Conservation (phyloP, 2,888 invertebrate species). For the Chymomyza caudatula region DNA sequence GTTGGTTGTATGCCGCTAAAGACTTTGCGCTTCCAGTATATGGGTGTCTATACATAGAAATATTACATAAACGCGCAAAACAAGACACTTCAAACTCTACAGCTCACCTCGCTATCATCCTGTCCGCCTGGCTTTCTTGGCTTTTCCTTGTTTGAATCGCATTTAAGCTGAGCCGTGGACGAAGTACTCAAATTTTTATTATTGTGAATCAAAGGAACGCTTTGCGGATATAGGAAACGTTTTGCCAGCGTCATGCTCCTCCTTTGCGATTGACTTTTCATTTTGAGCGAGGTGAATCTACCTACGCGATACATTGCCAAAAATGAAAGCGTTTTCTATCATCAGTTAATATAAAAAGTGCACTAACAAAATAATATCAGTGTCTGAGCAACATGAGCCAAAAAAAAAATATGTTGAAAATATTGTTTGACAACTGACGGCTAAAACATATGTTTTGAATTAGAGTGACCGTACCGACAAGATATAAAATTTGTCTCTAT, state of each 20-base stretch:
- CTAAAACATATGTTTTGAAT: background rate
- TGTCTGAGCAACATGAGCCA: too few relatives aligned
- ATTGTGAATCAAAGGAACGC: background rate
- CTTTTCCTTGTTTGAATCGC: background rate
- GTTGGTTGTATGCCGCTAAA: conserved; percentile 98
- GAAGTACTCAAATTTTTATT: conserved; percentile 5
- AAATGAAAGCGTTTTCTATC: conserved; percentile 12
- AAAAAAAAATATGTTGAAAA: background rate
- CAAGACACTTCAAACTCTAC: conserved; percentile 1
- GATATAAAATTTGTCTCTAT: background rate
- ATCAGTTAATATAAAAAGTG: background rate
- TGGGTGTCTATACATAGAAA: conserved; percentile 16
- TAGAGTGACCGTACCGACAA: background rate
- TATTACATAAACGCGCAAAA: conserved; percentile 33
- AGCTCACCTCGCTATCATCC: conserved; percentile 19
- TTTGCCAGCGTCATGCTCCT: conserved; percentile 31
- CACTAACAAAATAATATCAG: background rate
- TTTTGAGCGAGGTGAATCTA: conserved; percentile 12
- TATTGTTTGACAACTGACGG: background rate
- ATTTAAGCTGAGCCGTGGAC: conserved; percentile 16
- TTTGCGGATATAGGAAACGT: conserved; percentile 10
- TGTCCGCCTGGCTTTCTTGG: background rate
- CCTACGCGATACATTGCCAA: conserved; percentile 37
- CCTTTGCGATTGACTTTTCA: background rate
- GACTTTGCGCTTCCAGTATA: conserved; percentile 81